Conservation (phyloP, 1,140 invertebrate genomes). For the Caenorhabditis tropicalis region DNA sequence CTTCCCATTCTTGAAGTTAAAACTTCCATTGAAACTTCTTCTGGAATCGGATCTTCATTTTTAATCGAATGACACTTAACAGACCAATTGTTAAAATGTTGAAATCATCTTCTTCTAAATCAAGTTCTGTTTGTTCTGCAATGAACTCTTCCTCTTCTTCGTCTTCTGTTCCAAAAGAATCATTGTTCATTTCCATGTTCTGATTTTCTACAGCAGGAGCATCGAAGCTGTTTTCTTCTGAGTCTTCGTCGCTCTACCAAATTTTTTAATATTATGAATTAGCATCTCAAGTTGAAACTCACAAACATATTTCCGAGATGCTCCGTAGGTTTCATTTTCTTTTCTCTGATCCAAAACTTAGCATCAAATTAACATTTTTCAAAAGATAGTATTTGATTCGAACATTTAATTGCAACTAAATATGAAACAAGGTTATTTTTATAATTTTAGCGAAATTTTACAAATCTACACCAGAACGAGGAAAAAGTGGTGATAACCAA, state of each 20-base stretch:
- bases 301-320: constrained; percentile 2
- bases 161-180: neutral
- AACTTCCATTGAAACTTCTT: neutral
- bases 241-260: no score
- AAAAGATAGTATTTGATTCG: neutral
- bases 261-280: no score
- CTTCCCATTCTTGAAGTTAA: neutral
- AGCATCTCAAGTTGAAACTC: neutral
- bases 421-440: neutral
- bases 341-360: no score
- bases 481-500: neutral
- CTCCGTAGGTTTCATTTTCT: neutral
- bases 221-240: neutral
- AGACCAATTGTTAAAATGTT: neutral
- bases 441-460: neutral
- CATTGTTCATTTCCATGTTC: neutral
- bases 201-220: neutral
- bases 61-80: no score
- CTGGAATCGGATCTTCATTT: no score
- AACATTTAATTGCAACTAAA: neutral
- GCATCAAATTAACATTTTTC: no score
- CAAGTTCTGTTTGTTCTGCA: neutral
- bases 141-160: neutral
- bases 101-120: constrained; percentile 22
- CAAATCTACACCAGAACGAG: neutral